Percentiles rank a stretch among this genome's conserved stretches.
phyloP scores from a whole-genome alignment of 2,888 invertebrate species.

The Oxystoma pomonae region DNA sequence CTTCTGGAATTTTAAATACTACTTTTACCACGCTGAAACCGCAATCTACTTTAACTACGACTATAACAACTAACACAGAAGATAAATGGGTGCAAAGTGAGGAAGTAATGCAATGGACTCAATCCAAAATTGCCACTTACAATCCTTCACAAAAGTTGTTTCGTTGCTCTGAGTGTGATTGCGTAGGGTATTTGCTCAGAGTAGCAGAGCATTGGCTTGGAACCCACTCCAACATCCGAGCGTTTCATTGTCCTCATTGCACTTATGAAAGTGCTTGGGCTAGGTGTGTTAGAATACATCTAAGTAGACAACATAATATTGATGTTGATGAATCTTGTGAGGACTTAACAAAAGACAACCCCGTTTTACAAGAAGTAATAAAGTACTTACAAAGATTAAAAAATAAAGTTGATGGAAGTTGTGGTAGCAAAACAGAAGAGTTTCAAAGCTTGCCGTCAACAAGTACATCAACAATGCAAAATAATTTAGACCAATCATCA shows the following conservation, averaged over 20 bases:
- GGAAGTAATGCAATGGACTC: conserved; percentile 68
- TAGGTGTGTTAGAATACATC: conserved; percentile 67
- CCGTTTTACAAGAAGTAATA: conserved; percentile 69
- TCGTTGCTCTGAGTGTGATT: conserved; percentile 72
- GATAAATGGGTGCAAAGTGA: conserved; percentile 66
- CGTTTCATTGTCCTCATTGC: conserved; percentile 63
- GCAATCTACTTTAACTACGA: conserved; percentile 30
- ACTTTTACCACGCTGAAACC: conserved; percentile 52
- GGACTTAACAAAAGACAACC: conserved; percentile 65
- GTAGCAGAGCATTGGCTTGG: conserved; percentile 77
- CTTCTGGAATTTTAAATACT: conserved; percentile 60
- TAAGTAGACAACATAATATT: conserved; percentile 67
- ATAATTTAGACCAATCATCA: conserved; percentile 15
- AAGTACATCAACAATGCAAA: conserved; percentile 19
- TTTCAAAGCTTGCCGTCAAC: conserved; percentile 23
- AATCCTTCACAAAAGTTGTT: conserved; percentile 72
- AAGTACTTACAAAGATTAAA: conserved; percentile 66
- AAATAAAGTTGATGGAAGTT: conserved; percentile 53
- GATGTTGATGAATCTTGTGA: conserved; percentile 57
- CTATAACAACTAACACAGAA: conserved; percentile 29
- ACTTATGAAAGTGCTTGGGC: conserved; percentile 75
- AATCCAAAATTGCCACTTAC: conserved; percentile 76
- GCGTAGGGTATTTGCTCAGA: conserved; percentile 68
- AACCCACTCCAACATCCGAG: conserved; percentile 64
- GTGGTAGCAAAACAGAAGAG: conserved; percentile 30